Conservation (phyloP, 2,888 invertebrate species). For the Mesodorylaimus sp. region DNA sequence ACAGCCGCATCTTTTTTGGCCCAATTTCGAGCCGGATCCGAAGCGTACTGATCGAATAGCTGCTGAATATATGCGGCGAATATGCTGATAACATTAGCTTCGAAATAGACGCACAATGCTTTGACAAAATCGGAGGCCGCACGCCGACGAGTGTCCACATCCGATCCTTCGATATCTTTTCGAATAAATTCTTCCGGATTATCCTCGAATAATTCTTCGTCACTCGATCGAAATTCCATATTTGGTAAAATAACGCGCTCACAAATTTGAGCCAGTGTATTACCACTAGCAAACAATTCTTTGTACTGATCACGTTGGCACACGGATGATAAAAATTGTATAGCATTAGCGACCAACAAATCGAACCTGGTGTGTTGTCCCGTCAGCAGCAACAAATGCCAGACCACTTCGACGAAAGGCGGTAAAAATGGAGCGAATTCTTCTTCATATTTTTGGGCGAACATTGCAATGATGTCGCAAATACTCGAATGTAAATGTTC, state of each 20-base stretch:
- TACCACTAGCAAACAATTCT: conserved; percentile 50
- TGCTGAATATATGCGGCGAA: conserved; percentile 9
- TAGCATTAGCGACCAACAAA: conserved; percentile 64
- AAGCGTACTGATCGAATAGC: conserved; percentile 43
- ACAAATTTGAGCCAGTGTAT: conserved; percentile 70
- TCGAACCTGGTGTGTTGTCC: conserved; percentile 22
- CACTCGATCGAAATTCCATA: conserved; percentile 70
- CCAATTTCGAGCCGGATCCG: conserved; percentile 62
- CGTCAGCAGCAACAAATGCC: conserved; percentile 56
- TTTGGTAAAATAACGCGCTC: conserved; percentile 97
- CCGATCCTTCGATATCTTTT: conserved; percentile 66
- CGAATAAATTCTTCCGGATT: conserved; percentile 93
- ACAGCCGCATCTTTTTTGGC: conserved; percentile 84
- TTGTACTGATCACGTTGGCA: conserved; percentile 75
- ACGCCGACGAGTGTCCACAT: conserved; percentile 81
- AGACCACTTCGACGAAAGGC: conserved; percentile 77
- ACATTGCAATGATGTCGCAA: conserved; percentile 77
- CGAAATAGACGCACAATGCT: conserved; percentile 68
- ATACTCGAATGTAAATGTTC: conserved; percentile 84
- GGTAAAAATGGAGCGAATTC: conserved; percentile 65
- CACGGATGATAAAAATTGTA: conserved; percentile 81
- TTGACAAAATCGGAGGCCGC: conserved; percentile 93
- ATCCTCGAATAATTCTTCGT: conserved; percentile 89
- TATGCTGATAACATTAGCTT: conserved; percentile 42
- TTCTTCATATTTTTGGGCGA: conserved; percentile 92